These are phyloP conservation scores for Ceyx margarethae DNA, from an alignment of 2,113 vertebrate species.

Conservation along the genomic window DNA sequence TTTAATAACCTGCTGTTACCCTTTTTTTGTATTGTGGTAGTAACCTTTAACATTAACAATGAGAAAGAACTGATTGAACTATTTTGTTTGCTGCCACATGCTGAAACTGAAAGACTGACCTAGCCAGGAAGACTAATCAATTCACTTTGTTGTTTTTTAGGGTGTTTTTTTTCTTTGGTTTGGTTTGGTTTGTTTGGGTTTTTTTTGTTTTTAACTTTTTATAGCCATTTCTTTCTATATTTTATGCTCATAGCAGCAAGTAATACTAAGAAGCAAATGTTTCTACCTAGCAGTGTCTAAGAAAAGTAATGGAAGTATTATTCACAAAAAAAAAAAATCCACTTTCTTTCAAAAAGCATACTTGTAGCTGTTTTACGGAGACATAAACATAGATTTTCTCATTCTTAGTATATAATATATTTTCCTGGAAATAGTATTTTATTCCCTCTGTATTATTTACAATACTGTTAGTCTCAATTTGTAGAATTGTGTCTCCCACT, in stretches of 20 bases:
- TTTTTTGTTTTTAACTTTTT: not conserved
- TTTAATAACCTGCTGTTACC: not conserved
- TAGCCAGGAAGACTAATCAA: not conserved
- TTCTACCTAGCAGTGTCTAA: not conserved
- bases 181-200: not conserved
- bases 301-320: not conserved
- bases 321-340: not conserved
- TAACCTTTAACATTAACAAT: slow-evolving; percentile 33
- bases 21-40: not conserved
- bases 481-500: not conserved
- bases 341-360: not conserved
- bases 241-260: not conserved
- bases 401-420: not conserved
- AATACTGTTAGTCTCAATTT: not conserved
- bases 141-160: not conserved
- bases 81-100: not conserved
- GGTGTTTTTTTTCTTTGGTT: too few relatives aligned
- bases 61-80: slow-evolving; percentile 14
- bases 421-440: not conserved
- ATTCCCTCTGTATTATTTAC: not conserved
- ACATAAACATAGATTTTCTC: not conserved
- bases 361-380: not conserved
- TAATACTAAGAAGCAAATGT: not conserved
- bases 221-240: not conserved
- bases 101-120: not conserved